Evolutionary conservation across 2,797 vertebrate genomes (phyloP).

Genomic region (Lagodon rhomboides): DNA sequence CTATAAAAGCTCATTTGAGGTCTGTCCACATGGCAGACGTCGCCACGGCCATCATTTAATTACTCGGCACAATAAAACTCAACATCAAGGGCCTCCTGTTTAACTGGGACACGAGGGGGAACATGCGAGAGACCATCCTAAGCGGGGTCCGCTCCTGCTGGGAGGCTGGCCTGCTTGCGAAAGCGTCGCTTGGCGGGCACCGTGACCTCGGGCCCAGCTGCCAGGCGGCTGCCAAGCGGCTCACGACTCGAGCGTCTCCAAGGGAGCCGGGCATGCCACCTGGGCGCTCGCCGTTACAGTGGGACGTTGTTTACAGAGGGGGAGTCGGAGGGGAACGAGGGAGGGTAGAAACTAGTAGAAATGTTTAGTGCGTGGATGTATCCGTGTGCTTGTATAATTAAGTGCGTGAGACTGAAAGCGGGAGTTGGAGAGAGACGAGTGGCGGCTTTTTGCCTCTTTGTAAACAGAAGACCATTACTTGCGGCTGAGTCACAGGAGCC

Average conservation of each 20-base stretch:
- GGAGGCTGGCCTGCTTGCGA: slow-evolving; percentile 54
- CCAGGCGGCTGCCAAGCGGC: slow-evolving; percentile 50
- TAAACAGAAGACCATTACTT: slow-evolving; percentile 47
- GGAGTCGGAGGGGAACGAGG: slow-evolving; percentile 19
- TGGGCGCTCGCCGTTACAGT: slow-evolving; percentile 69
- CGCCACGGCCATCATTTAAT: slow-evolving; percentile 71
- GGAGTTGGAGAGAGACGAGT: slow-evolving; percentile 4
- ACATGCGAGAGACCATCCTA: slow-evolving; percentile 42
- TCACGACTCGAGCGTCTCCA: slow-evolving; percentile 49
- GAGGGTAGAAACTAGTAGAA: slow-evolving; percentile 7
- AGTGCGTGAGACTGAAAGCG: slow-evolving; percentile 36
- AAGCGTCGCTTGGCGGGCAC: slow-evolving; percentile 62
- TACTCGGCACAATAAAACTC: slow-evolving; percentile 77
- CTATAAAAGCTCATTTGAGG: slow-evolving; percentile 70
- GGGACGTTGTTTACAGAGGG: slow-evolving; percentile 54
- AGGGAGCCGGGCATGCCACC: slow-evolving; percentile 64
- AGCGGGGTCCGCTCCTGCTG: slow-evolving; percentile 69
- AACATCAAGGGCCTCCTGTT: slow-evolving; percentile 72
- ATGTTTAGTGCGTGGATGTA: slow-evolving; percentile 33
- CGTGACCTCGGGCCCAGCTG: slow-evolving; percentile 62
- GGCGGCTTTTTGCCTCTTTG: slow-evolving; percentile 30
- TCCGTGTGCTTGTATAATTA: slow-evolving; percentile 39
- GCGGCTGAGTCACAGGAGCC: slow-evolving; percentile 6
- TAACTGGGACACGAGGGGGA: slow-evolving; percentile 52
- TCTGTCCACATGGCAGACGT: slow-evolving; percentile 69